A percentile compares a stretch with the other conserved stretches of the same genome.
Conservation (phyloP, 2,113 vertebrate genomes). For the Hemichromis elongatus region DNA sequence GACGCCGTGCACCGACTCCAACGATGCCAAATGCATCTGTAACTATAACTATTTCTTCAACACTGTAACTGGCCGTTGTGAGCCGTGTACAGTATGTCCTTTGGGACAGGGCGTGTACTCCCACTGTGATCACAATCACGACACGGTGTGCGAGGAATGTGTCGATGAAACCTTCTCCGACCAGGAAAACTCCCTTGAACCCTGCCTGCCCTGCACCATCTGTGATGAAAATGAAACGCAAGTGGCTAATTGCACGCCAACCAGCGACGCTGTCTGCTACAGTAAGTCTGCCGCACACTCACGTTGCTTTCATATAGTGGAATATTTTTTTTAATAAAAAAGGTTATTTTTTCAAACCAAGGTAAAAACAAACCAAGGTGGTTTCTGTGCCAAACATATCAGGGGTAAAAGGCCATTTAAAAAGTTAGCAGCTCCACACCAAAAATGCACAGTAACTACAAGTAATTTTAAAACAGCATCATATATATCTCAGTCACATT, state of each 20-base stretch:
- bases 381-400: fast-evolving
- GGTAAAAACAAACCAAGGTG: background rate
- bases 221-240: slow-evolving; percentile 84
- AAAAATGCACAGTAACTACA: background rate
- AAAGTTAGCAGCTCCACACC: background rate
- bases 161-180: slow-evolving; percentile 85
- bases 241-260: slow-evolving; percentile 73
- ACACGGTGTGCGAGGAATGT: slow-evolving; percentile 90
- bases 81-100: slow-evolving; percentile 80
- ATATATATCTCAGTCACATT: background rate
- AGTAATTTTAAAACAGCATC: background rate
- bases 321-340: background rate
- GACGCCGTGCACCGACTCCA: slow-evolving; percentile 92
- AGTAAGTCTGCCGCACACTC: slow-evolving; percentile 69
- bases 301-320: background rate
- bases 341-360: background rate
- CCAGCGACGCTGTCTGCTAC: slow-evolving; percentile 77
- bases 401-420: background rate
- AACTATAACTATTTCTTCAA: slow-evolving; percentile 83
- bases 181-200: slow-evolving; percentile 88
- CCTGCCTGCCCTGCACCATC: slow-evolving; percentile 91
- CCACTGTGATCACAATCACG: slow-evolving; percentile 77
- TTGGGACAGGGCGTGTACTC: slow-evolving; percentile 79
- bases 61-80: slow-evolving; percentile 56
- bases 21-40: slow-evolving; percentile 86